Evolutionary conservation across 2,113 vertebrate species (phyloP).

Genomic region (Murina feae): DNA sequence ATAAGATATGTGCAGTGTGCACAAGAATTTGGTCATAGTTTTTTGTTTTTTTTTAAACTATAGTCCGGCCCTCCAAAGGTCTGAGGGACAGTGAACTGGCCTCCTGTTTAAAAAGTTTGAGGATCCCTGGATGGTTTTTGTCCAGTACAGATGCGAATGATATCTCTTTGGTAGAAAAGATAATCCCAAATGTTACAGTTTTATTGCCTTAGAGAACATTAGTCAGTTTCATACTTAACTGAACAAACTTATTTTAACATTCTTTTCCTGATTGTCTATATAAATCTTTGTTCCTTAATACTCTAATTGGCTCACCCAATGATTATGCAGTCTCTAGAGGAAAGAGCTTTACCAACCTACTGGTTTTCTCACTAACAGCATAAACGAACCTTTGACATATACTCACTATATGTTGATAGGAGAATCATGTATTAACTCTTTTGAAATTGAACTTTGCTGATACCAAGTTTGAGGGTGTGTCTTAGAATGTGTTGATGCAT

Average conservation of each 20-base stretch:
- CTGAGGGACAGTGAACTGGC: too few relatives aligned
- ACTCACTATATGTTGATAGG: not conserved
- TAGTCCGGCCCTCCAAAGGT: too few relatives aligned
- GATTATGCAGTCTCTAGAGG: too few relatives aligned
- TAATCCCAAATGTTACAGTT: not conserved
- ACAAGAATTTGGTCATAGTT: too few relatives aligned
- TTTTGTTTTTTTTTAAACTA: too few relatives aligned
- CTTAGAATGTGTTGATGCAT: not conserved
- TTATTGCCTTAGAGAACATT: not conserved
- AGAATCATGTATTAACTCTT: not conserved
- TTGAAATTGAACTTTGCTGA: not conserved
- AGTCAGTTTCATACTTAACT: slow-evolving; percentile 1
- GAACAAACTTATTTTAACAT: not conserved
- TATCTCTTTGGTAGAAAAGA: slow-evolving; percentile 15
- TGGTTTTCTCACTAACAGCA: not conserved
- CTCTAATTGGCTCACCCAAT: too few relatives aligned
- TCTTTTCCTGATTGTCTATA: not conserved
- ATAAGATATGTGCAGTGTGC: too few relatives aligned
- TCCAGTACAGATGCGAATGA: not conserved
- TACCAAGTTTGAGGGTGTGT: not conserved
- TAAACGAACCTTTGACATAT: not conserved
- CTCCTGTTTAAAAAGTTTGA: too few relatives aligned
- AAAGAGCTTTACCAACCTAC: not conserved
- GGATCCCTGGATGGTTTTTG: not conserved
- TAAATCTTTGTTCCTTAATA: slow-evolving; percentile 27